Conservation (phyloP, 2,113 vertebrate species). For the Regulus satrapa region DNA sequence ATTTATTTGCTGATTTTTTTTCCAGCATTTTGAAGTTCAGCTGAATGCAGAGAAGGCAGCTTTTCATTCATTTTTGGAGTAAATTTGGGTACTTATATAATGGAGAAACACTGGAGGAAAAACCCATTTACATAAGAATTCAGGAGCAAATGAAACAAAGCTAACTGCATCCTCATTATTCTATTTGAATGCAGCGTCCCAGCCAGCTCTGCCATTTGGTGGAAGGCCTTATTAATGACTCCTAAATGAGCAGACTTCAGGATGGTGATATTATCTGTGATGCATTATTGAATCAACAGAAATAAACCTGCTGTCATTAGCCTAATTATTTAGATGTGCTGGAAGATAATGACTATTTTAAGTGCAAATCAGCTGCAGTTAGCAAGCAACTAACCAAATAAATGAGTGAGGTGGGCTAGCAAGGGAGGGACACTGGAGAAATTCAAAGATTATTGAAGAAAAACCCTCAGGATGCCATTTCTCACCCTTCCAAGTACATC, state of each 20-base stretch:
- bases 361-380: constrained; percentile 14
- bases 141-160: not conserved
- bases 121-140: not conserved
- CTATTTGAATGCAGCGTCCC: not conserved
- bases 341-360: not conserved
- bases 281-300: constrained; percentile 34
- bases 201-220: not conserved
- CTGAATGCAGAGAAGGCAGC: not conserved
- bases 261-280: not conserved
- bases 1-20: not conserved
- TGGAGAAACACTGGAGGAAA: not conserved
- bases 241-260: not conserved
- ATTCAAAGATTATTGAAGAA: not conserved
- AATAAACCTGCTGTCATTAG: constrained; percentile 33
- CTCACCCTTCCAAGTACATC: not conserved
- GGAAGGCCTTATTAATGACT: not conserved
- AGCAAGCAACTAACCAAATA: not conserved
- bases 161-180: not conserved
- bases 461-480: not conserved
- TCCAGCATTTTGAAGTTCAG: not conserved
- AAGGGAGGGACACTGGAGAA: not conserved
- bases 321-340: constrained; percentile 7
- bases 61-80: not conserved
- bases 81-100: not conserved
- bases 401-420: not conserved